phyloP scores from a whole-genome alignment of 2,113 vertebrate species.

The Xerus inauris region DNA sequence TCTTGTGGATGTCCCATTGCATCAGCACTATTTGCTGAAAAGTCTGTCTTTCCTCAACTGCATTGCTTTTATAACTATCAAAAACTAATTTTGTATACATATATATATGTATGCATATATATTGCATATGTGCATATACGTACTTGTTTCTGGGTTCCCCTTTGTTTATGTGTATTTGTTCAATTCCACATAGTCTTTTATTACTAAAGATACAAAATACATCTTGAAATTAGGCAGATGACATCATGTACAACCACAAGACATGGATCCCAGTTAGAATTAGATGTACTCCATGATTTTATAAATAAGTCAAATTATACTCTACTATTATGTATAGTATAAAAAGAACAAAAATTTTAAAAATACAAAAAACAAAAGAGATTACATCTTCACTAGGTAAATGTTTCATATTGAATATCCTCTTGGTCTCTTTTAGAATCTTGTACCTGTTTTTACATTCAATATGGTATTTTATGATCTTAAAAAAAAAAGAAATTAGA shows the following conservation, averaged over 20 bases:
- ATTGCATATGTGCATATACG: no score
- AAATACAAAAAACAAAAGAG: neutral
- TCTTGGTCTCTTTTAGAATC: conserved; percentile 35
- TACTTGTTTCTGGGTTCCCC: neutral
- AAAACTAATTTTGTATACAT: neutral
- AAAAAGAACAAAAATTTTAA: no score
- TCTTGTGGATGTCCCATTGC: neutral
- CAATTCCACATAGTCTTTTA: neutral
- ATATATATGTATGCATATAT: neutral
- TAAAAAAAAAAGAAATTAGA: neutral
- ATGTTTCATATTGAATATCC: conserved; percentile 43
- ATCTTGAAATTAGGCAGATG: neutral
- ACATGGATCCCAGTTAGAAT: no score
- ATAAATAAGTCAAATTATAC: no score
- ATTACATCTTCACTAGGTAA: conserved; percentile 9
- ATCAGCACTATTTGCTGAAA: neutral
- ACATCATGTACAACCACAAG: no score
- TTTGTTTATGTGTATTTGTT: neutral
- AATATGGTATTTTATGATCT: conserved; percentile 24
- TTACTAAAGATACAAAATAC: neutral
- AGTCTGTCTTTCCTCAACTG: neutral
- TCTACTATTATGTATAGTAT: no score
- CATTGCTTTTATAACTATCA: neutral
- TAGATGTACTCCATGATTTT: no score
- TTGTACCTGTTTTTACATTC: neutral